Base-by-base conservation (phyloP, 2,888 invertebrate species). In the Dyspetes luteomarginatus region DNA sequence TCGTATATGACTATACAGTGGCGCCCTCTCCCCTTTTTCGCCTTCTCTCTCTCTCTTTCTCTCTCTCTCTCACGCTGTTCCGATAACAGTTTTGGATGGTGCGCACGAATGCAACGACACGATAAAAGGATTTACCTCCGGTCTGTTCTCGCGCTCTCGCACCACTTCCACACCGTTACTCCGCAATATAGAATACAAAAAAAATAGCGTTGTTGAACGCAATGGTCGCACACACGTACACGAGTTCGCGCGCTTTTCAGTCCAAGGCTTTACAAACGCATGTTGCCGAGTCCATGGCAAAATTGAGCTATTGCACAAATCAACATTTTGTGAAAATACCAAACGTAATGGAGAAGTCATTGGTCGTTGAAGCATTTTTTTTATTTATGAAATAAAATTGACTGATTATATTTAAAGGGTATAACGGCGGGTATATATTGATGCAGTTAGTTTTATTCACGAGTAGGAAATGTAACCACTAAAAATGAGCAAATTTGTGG, bases 61-160 rank as follows among this genome's bases (percentile, higher is more conserved):
- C 9, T 12, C 22, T 24, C 15, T 36, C 48, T 58, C 60, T 36
- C 56, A 24, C 58, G 15, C 41, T 26, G 12, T 68, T 68, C 26
- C 52, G 68, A 76, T 76, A 68, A 68, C 68, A 48, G 52, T 52
- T 60, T 76, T 15, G 60, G 60, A 62, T 60, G 36, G 36, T 26
- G 58, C 58, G 60, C 68, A 62, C 43, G 55, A 62, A 62, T 76
- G 26, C 62, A 52, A 24, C 50, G 45, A 62, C 52, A 45, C 69
- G 76, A 76, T 76, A 69, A 76, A 76, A 76, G 52, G 48, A 24
- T 43, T 64, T 64, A 62, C 60, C 41, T 60, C 60, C 41, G 41
- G 41, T 41, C n/a, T 60, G 28, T 56, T 60, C 60, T 9, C 56
- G n/a, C 56, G 56, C 36, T 36, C 28, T 55, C 17, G 28, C 5